Base-by-base conservation (phyloP, 2,888 invertebrate genomes). In the Oligia latruncula region DNA sequence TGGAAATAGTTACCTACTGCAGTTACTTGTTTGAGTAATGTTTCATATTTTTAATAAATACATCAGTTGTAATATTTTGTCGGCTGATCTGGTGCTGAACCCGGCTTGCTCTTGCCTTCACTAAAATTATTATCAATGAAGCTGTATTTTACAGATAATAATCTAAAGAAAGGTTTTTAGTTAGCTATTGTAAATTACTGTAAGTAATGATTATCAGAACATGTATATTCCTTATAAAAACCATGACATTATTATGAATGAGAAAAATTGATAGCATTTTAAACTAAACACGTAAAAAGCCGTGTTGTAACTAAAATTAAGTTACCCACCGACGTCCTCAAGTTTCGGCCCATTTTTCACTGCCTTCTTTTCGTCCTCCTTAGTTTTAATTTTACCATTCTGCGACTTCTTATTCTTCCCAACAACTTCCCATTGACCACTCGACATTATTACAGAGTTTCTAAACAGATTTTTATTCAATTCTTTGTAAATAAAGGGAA, bases 251-350 rank as follows among this genome's bases (percentile, higher is more conserved):
- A 35, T 8, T 11, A 49, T n/a, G 15, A 60, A 49, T 58, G 20
- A 81, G 0, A 17, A 64, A 29, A 60, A 13, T 60, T 49, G 0
- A 72, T 49, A 43, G 2, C 17, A 72, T 68, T 35, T 40, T 5
- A 49, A 65, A 52, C 8, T 43, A 23, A 23, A 71, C 8, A 62
- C 23, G 4, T 52, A 23, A 60, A 82, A 70, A 72, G 68, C 13
- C 17, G 20, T 71, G 35, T 77, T 79, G 71, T 72, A 75, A 81
- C 76, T 46, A 76, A 87, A 87, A 79, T 74, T 81, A 76, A 83
- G 72, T 84, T 87, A 97, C 98, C 97, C 96, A 98, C 98, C 95
- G 92, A 98, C 97, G 94, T 98, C 98, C 92, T 98, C 98, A 85
- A 98, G 96, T 97, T 98, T 98, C 49, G 98, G 97, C 72, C 97